Percentiles rank a stretch among this genome's conserved stretches.
Conservation (phyloP, 2,113 vertebrate genomes). For the Coreoperca whiteheadi region DNA sequence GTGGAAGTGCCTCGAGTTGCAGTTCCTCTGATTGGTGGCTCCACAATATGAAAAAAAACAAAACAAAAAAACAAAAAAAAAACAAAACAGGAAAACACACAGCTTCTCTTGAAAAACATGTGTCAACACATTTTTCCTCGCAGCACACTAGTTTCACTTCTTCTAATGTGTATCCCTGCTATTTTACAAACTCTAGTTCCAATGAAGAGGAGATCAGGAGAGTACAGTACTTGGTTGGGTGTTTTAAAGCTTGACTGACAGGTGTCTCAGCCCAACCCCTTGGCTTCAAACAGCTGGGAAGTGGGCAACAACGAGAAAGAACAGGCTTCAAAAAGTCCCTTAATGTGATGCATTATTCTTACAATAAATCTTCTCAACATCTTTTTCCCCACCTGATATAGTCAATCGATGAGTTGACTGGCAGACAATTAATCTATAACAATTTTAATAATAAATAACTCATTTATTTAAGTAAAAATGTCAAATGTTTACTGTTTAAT, state of each 20-base stretch:
- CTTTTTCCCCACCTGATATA: too few relatives aligned
- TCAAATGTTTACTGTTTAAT: too few relatives aligned
- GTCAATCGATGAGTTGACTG: too few relatives aligned
- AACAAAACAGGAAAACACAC: background rate
- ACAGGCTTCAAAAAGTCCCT: background rate
- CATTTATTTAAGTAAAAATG: too few relatives aligned
- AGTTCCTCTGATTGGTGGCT: constrained; percentile 26
- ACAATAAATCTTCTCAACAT: background rate
- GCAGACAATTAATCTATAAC: too few relatives aligned
- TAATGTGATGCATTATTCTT: background rate
- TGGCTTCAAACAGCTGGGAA: background rate
- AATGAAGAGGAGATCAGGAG: background rate
- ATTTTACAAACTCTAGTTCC: constrained; percentile 6
- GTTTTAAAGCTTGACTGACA: background rate
- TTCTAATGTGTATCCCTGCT: background rate
- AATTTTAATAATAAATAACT: too few relatives aligned
- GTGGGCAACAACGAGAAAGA: too few relatives aligned
- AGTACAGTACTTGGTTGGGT: background rate
- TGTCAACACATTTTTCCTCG: background rate
- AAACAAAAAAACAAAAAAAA: too few relatives aligned
- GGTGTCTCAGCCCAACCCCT: background rate
- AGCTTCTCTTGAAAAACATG: constrained; percentile 16
- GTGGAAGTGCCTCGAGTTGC: background rate
- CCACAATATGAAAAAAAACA: background rate
- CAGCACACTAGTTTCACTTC: constrained; percentile 34